Evolutionary conservation across 2,113 vertebrate species (phyloP).

Genomic region (Nycticebus coucang): DNA sequence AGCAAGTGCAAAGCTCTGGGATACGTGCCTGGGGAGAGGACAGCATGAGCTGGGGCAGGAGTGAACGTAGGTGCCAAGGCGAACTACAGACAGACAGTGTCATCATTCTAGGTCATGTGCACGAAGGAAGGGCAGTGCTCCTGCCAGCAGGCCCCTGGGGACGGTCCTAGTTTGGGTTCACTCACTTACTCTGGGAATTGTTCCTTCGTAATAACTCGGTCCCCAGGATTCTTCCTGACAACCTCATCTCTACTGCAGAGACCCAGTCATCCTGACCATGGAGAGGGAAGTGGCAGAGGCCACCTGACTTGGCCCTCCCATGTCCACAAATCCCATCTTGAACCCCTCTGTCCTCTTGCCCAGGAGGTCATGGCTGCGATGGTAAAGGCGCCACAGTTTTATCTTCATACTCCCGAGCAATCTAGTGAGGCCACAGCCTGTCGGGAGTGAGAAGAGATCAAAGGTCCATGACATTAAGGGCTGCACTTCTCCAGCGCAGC

Average conservation of each 20-base stretch:
- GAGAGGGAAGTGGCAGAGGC: background rate
- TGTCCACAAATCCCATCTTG: background rate
- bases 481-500: accelerated
- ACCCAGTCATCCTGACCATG: background rate
- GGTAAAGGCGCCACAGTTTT: accelerated
- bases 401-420: accelerated
- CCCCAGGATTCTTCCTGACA: background rate
- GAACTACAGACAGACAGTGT: background rate
- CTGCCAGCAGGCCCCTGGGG: background rate
- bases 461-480: accelerated
- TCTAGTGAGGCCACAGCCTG: background rate
- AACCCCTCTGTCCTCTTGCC: accelerated
- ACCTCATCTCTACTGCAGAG: background rate
- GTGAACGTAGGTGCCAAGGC: background rate
- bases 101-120: background rate
- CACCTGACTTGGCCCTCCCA: accelerated
- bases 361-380: background rate
- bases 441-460: accelerated
- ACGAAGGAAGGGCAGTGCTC: accelerated
- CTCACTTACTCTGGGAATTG: background rate
- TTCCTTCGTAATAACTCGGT: background rate
- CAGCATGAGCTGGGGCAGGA: too few relatives aligned
- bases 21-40: accelerated
- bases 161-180: background rate
- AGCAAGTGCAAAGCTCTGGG: accelerated